Conservation (phyloP, 2,888 invertebrate species). For the Ommatoiulus sabulosus region DNA sequence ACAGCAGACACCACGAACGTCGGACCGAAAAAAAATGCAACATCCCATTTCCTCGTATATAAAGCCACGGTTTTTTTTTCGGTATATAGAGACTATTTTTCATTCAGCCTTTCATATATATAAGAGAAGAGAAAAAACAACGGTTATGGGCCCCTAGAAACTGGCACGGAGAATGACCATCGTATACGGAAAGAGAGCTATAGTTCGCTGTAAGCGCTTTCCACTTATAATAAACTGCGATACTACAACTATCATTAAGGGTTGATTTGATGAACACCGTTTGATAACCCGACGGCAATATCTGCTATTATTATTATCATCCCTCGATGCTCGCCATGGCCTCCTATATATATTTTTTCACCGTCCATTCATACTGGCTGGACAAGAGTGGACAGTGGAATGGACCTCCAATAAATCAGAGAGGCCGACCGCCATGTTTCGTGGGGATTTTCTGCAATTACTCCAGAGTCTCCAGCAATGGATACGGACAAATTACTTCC, state of each 20-base stretch:
- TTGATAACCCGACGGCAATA: conserved; percentile 43
- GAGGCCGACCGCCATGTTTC: conserved; percentile 36
- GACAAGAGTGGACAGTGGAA: conserved; percentile 9
- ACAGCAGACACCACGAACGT: not conserved
- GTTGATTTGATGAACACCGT: conserved; percentile 40
- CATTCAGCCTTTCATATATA: conserved; percentile 5
- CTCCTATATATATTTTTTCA: not conserved
- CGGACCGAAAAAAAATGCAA: not conserved
- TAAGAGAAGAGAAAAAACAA: not conserved
- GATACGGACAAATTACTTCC: conserved; percentile 36
- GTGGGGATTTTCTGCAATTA: conserved; percentile 36
- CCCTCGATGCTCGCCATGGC: conserved; percentile 18
- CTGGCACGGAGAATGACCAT: not conserved
- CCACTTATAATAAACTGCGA: conserved; percentile 51
- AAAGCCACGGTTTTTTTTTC: not conserved
- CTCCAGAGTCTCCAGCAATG: not conserved
- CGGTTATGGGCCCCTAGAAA: conserved; percentile 33
- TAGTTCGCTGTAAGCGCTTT: conserved; percentile 27
- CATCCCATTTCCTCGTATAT: not conserved
- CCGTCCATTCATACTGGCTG: conserved; percentile 3
- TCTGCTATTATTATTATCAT: conserved; percentile 26
- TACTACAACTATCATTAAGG: conserved; percentile 40
- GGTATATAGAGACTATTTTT: not conserved
- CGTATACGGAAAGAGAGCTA: not conserved
- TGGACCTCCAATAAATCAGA: conserved; percentile 40